Percentiles rank a stretch among this genome's conserved stretches.
Evolutionary conservation across 2,888 invertebrate genomes (phyloP).

Genomic region (Endotricha flammealis): DNA sequence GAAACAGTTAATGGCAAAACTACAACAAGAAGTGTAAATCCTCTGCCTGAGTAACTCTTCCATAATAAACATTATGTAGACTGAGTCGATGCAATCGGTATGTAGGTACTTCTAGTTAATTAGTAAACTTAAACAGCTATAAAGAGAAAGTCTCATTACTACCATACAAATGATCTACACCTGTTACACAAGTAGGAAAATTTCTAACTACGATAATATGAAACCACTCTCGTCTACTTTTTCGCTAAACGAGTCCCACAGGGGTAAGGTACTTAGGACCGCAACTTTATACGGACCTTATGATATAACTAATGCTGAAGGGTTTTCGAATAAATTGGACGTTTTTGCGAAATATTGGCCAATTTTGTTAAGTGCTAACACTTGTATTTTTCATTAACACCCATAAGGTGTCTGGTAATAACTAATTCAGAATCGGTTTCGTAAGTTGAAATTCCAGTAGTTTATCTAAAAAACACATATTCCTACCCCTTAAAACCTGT

Average conservation of each 20-base stretch:
- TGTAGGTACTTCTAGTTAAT: background rate
- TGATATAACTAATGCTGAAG: conserved; percentile 29
- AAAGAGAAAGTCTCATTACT: conserved; percentile 11
- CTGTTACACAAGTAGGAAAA: conserved; percentile 23
- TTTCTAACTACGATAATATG: conserved; percentile 20
- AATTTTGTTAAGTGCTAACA: background rate
- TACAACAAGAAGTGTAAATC: no score
- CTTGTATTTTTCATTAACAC: no score
- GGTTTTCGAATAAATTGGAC: conserved; percentile 1
- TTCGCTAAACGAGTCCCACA: conserved; percentile 50
- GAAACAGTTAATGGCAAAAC: no score
- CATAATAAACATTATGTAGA: no score
- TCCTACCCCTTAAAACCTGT: no score
- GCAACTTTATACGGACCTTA: background rate
- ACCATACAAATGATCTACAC: conserved; percentile 15
- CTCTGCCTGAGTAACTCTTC: no score
- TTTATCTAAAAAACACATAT: no score
- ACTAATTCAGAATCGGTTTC: no score
- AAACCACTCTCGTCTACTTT: conserved; percentile 31
- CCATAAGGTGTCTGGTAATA: no score
- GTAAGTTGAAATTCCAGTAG: no score
- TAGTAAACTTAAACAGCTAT: background rate
- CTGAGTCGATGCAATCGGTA: no score
- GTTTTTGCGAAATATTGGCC: background rate
- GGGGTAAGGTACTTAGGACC: conserved; percentile 25